A percentile compares a stretch with the other conserved stretches of the same genome.
Conservation (phyloP, 2,888 invertebrate genomes). For the Drosophila pullipes region DNA sequence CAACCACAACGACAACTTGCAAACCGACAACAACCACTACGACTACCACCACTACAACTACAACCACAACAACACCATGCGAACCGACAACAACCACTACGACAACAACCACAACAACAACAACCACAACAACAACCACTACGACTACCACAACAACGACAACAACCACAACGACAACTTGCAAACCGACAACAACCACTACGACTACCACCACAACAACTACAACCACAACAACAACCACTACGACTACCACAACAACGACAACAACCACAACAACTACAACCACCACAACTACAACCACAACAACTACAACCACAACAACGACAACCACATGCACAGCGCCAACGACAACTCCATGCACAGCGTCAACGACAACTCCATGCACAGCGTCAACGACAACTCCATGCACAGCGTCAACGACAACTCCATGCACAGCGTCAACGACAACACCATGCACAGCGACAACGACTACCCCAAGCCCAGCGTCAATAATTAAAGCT, state of each 20-base stretch:
- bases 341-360: constrained; percentile 8
- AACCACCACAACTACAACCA: neutral
- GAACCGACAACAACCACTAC: too few species aligned
- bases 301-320: constrained; percentile 7
- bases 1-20: neutral
- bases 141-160: fast-evolving
- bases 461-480: too few species aligned
- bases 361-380: constrained; percentile 4
- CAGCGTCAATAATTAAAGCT: neutral
- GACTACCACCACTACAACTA: fast-evolving
- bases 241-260: neutral
- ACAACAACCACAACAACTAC: neutral
- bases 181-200: neutral
- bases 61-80: neutral
- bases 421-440: constrained; percentile 4
- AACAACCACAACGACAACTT: too few species aligned
- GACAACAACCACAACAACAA: neutral
- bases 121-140: neutral
- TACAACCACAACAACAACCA: neutral
- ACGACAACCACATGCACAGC: neutral
- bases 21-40: neutral
- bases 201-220: neutral
- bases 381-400: neutral
- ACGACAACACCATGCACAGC: constrained; percentile 3
- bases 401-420: constrained; percentile 16